Evolutionary conservation across 2,797 vertebrate genomes (phyloP).

Genomic region (Acridotheres tristis): DNA sequence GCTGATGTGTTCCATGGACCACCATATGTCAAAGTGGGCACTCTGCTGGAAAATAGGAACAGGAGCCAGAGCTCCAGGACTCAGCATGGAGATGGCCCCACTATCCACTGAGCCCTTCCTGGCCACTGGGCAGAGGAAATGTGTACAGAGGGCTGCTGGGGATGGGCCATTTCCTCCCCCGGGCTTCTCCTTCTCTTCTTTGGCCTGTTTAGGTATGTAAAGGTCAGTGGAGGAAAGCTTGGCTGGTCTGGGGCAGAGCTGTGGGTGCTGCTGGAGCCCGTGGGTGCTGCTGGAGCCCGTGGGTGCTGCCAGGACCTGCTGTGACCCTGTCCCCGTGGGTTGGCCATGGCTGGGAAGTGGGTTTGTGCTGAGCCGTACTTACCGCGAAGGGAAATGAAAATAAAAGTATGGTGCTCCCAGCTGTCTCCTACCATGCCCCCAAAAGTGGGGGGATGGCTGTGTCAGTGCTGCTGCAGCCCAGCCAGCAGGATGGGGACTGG

Average conservation of each 20-base stretch:
- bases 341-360: background rate
- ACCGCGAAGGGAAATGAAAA: background rate
- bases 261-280: background rate
- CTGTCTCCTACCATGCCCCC: fast-evolving
- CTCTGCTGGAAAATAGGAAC: background rate
- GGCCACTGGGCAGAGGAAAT: background rate
- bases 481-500: background rate
- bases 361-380: fast-evolving
- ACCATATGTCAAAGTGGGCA: fast-evolving
- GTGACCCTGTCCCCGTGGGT: fast-evolving
- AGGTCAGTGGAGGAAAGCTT: background rate
- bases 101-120: background rate
- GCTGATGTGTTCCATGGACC: fast-evolving
- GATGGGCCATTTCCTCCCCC: background rate
- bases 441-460: background rate
- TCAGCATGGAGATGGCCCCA: fast-evolving
- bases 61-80: background rate
- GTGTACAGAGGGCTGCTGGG: background rate
- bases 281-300: background rate
- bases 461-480: background rate
- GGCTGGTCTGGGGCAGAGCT: fast-evolving
- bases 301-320: background rate
- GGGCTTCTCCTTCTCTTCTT: background rate
- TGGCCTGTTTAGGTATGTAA: background rate
- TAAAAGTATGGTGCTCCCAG: background rate